These are phyloP conservation scores for Gymnocheta viridis DNA, from an alignment of 2,888 invertebrate species.

Conservation along the genomic window DNA sequence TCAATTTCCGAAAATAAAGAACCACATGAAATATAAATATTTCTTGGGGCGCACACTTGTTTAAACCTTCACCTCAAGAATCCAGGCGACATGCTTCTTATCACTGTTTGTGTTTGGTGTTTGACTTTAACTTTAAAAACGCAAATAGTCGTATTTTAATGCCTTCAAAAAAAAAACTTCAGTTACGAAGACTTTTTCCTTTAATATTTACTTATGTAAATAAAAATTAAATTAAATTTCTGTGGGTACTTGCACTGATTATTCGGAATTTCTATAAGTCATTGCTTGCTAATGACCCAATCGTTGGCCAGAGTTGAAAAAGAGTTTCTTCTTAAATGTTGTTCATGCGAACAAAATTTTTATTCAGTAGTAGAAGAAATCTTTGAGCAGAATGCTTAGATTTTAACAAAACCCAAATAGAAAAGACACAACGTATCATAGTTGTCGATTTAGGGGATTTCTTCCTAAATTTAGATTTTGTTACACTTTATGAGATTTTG, in stretches of 20 bases:
- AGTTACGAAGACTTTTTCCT: conserved; percentile 17
- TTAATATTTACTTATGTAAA: conserved; percentile 38
- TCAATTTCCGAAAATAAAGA: conserved; percentile 39
- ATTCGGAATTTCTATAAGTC: conserved; percentile 13
- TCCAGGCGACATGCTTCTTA: conserved; percentile 62
- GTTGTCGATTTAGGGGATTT: no score
- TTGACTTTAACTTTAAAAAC: conserved; percentile 42
- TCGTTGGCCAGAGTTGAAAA: not conserved
- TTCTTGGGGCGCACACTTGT: conserved; percentile 44
- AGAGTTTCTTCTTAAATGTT: not conserved
- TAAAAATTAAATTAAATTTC: conserved; percentile 12
- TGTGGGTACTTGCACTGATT: conserved; percentile 51
- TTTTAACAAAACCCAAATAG: no score
- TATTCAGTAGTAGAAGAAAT: no score
- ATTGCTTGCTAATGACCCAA: conserved; percentile 31
- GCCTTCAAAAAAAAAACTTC: conserved; percentile 16
- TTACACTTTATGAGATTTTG: no score
- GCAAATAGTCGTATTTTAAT: conserved; percentile 11
- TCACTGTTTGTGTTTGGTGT: conserved; percentile 40
- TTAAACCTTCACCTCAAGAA: conserved; percentile 59
- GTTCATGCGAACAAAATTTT: not conserved
- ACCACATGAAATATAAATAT: conserved; percentile 42
- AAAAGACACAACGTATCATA: not conserved
- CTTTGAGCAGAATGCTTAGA: not conserved
- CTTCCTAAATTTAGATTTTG: no score